phyloP scores from a whole-genome alignment of 2,797 vertebrate species.

The Poeciliopsis infans region DNA sequence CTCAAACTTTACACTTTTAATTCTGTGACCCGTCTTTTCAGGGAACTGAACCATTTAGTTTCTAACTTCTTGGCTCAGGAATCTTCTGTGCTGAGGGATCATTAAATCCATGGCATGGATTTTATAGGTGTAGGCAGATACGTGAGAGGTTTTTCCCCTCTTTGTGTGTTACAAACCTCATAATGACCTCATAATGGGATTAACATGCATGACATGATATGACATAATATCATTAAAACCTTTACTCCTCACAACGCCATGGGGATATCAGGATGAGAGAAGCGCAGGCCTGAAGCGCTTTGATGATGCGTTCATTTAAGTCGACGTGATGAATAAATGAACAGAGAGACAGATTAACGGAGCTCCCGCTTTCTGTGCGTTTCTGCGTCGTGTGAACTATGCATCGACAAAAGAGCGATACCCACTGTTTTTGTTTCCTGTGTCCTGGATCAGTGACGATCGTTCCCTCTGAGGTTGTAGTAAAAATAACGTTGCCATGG shows the following conservation, averaged over 20 bases:
- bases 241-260: slow-evolving; percentile 21
- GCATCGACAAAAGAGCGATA: slow-evolving; percentile 1
- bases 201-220: slow-evolving; percentile 36
- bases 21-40: neutral
- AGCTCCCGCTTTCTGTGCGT: slow-evolving; percentile 2
- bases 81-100: neutral
- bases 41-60: neutral
- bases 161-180: slow-evolving; percentile 18
- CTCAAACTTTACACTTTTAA: neutral
- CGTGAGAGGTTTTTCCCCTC: slow-evolving; percentile 19
- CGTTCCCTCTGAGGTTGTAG: slow-evolving; percentile 25
- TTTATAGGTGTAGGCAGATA: slow-evolving; percentile 22
- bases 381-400: neutral
- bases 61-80: slow-evolving; percentile 5
- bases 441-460: slow-evolving; percentile 13
- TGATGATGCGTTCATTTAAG: slow-evolving; percentile 4
- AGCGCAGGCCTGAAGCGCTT: slow-evolving; percentile 1
- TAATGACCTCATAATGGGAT: slow-evolving; percentile 12
- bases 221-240: slow-evolving; percentile 45
- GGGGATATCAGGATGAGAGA: slow-evolving; percentile 26
- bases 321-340: neutral
- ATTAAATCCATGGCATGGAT: slow-evolving; percentile 10
- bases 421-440: slow-evolving; percentile 6
- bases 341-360: no score
- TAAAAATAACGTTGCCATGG: slow-evolving; percentile 62